Evolutionary conservation across 2,797 vertebrate species (phyloP).

Genomic region (Botia almorhae): DNA sequence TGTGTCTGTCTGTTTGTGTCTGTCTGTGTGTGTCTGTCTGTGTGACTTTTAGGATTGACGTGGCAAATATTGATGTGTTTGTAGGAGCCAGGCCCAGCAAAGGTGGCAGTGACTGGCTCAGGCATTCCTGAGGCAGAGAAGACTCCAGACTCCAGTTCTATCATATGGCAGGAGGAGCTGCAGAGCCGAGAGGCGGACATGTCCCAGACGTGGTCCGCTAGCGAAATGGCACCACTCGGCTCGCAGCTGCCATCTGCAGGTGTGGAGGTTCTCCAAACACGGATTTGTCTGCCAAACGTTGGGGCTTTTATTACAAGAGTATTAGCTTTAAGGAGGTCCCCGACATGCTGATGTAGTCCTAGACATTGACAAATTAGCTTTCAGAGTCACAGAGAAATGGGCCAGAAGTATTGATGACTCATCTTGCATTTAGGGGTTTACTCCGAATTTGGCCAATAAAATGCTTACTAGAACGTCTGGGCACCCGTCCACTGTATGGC

Average conservation of each 20-base stretch:
- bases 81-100: constrained; percentile 83
- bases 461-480: no score
- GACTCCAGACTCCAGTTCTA: constrained; percentile 82
- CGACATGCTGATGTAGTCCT: no score
- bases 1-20: no score
- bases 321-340: neutral
- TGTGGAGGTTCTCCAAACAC: constrained; percentile 26
- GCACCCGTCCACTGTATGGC: neutral
- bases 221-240: constrained; percentile 72
- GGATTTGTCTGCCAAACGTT: neutral
- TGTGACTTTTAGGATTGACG: no score
- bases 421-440: no score
- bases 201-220: constrained; percentile 71
- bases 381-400: no score
- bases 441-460: no score
- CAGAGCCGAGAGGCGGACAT: constrained; percentile 80
- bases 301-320: neutral
- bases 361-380: no score
- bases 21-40: no score
- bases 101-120: constrained; percentile 81
- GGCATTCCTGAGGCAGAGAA: constrained; percentile 82
- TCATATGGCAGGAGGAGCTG: constrained; percentile 85
- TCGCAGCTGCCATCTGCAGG: constrained; percentile 71
- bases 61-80: neutral
- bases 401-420: neutral